Base-by-base conservation (phyloP, 2,888 invertebrate genomes). In the Troides aeacus region DNA sequence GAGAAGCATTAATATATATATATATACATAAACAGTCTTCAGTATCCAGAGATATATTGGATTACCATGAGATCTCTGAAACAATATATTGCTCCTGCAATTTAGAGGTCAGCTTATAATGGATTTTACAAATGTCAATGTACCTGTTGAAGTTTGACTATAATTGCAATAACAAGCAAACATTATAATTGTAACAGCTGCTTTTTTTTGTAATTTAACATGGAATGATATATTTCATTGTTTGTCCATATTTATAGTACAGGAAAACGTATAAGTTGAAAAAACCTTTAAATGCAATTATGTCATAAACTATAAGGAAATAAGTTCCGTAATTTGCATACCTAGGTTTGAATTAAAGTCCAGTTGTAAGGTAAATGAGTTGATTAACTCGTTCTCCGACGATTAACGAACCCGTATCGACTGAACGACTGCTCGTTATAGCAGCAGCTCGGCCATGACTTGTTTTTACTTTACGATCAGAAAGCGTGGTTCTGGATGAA, bases 381-480 rank as follows among this genome's bases (percentile, higher is more conserved):
- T 60, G 39, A 56, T 61, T 64, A 39, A 64, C 57, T 21, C 42
- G 57, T 57, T 69, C 46, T 53, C 30, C 46, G 56, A 57, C 64
- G 39, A 59, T 59, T 60, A 61, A 64, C 62, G 62, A 72, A 64
- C 39, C 59, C 21, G 62, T 67, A 42, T 60, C 62, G 61, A 46
- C 57, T 62, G 50, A 63, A 58, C 65, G 71, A 68, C 68, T 58
- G 58, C 72, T 62, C 66, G 73, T 69, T 70, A 67, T 57, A 60
- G 42, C 68, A 24, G 58, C 74, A 75, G 75, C 72, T 71, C 72
- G 76, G 68, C 72, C 72, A 70, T 71, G 72, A 74, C 64, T 76
- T 73, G 72, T 78, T 79, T 81, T 82, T 79, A 79, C 78, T 74
- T 57, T 36, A 62, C 64, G 58, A 36, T 65, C 65, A 62, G 70